phyloP scores from a whole-genome alignment of 2,888 invertebrate genomes.

The Polymixis flavicincta region DNA sequence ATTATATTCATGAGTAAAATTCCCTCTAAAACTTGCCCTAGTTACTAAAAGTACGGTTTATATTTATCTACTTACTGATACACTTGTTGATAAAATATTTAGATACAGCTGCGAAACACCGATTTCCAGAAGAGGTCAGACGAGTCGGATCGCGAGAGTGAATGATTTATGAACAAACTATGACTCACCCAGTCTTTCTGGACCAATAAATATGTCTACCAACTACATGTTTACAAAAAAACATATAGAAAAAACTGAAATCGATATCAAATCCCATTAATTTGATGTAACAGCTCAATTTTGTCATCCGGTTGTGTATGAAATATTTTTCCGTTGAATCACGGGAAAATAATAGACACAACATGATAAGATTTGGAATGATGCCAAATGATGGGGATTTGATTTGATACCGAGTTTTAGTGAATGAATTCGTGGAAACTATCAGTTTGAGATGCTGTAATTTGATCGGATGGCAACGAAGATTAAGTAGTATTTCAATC shows the following conservation, averaged over 20 bases:
- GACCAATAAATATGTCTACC: conserved; percentile 34
- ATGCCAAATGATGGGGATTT: conserved; percentile 45
- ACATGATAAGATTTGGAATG: conserved; percentile 40
- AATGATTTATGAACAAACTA: conserved; percentile 37
- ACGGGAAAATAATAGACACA: conserved; percentile 46
- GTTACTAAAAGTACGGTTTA: conserved; percentile 17
- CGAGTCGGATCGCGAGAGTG: neutral
- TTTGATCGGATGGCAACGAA: conserved; percentile 38
- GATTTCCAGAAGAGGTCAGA: conserved; percentile 17
- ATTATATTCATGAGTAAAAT: neutral
- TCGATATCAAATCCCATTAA: conserved; percentile 56
- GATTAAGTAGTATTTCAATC: conserved; percentile 1
- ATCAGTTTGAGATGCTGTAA: conserved; percentile 38
- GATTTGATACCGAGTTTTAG: conserved; percentile 47
- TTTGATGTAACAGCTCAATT: conserved; percentile 46
- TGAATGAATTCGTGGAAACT: conserved; percentile 52
- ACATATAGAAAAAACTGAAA: conserved; percentile 36
- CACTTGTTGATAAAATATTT: conserved; percentile 26
- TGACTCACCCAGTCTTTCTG: conserved; percentile 40
- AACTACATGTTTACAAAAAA: conserved; percentile 20
- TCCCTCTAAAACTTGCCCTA: neutral
- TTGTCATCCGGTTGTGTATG: conserved; percentile 48
- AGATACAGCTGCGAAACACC: conserved; percentile 33
- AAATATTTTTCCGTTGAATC: conserved; percentile 60
- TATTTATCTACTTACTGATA: conserved; percentile 24